phyloP scores from a whole-genome alignment of 2,888 invertebrate species.

The Dryococelus australis region DNA sequence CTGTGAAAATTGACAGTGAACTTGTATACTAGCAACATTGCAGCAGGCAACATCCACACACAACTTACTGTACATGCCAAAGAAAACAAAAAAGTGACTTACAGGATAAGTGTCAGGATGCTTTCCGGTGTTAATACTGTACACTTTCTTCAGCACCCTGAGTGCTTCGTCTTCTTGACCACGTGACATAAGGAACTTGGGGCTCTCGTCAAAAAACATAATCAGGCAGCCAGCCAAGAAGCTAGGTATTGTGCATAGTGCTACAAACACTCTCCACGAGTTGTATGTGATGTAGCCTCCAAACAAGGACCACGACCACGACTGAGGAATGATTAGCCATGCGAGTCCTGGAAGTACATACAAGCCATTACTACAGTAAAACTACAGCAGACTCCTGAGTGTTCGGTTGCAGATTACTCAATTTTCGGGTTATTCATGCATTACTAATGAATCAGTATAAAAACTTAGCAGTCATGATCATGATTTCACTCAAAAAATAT shows the following conservation, averaged over 20 bases:
- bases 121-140: slow-evolving; percentile 63
- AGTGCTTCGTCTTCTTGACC: slow-evolving; percentile 62
- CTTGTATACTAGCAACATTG: too few species aligned
- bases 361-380: background rate
- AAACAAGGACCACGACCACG: slow-evolving; percentile 45
- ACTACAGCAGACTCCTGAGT: too few species aligned
- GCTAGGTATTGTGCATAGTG: slow-evolving; percentile 67
- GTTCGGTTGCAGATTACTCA: too few species aligned
- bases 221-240: slow-evolving; percentile 62
- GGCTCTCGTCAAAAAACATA: slow-evolving; percentile 66
- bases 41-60: too few species aligned
- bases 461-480: too few species aligned
- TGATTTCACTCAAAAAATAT: too few species aligned
- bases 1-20: too few species aligned
- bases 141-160: slow-evolving; percentile 64
- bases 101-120: slow-evolving; percentile 62
- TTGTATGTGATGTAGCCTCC: slow-evolving; percentile 60
- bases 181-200: slow-evolving; percentile 63
- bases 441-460: too few species aligned
- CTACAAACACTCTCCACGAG: slow-evolving; percentile 71
- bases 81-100: slow-evolving; percentile 49
- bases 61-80: too few species aligned
- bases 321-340: slow-evolving; percentile 48
- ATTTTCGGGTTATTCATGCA: too few species aligned
- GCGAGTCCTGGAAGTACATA: slow-evolving; percentile 44